A percentile compares a stretch with the other conserved stretches of the same genome.
Evolutionary conservation across 2,797 vertebrate species (phyloP).

Genomic region (Falco novaeseelandiae): DNA sequence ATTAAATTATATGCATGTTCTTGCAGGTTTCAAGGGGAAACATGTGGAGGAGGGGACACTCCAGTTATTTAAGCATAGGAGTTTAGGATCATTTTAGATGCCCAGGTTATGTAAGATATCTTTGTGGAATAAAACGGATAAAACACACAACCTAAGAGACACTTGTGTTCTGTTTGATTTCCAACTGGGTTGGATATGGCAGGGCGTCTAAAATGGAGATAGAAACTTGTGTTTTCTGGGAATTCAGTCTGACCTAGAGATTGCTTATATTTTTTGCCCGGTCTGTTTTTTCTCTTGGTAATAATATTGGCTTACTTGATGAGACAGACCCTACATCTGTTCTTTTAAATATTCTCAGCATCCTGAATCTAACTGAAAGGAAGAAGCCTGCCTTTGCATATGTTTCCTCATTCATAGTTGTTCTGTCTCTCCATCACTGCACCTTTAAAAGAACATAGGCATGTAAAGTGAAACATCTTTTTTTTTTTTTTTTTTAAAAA

Average conservation of each 20-base stretch:
- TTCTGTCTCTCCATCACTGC: not conserved
- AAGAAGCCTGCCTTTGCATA: not conserved
- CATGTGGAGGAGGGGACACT: not conserved
- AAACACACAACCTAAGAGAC: not conserved
- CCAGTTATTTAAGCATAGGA: not conserved
- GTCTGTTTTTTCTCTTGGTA: not conserved
- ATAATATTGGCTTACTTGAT: not conserved
- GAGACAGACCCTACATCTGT: not conserved
- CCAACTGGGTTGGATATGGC: not conserved
- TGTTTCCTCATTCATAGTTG: not conserved
- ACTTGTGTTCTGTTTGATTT: not conserved
- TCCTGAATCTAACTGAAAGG: not conserved
- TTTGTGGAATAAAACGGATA: not conserved
- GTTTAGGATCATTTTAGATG: not conserved
- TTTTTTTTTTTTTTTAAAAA: not conserved
- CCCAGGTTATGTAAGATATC: not conserved
- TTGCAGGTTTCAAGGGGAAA: not conserved
- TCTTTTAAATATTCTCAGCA: not conserved
- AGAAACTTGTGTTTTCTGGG: not conserved
- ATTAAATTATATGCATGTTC: not conserved
- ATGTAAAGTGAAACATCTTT: not conserved
- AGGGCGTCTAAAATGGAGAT: not conserved
- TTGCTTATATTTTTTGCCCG: not conserved
- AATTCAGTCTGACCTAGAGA: not conserved
- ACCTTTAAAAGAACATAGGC: not conserved